Evolutionary conservation across 1,140 invertebrate genomes (phyloP).

Genomic region (Diabrotica virgifera): DNA sequence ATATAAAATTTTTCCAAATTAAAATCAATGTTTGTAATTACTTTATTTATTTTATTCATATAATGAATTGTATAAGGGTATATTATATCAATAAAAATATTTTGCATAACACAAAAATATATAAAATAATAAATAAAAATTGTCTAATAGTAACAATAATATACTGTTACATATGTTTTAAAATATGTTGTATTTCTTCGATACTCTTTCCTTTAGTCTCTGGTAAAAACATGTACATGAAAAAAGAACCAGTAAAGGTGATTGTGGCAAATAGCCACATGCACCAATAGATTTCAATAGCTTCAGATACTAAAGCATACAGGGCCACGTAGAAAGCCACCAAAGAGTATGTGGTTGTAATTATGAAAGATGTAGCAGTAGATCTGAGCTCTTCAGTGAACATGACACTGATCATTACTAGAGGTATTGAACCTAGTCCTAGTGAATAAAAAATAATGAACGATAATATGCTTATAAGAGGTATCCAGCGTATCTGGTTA

Average conservation of each 20-base stretch:
- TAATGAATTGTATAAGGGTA: no score
- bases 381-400: slow-evolving; percentile 74
- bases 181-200: slow-evolving; percentile 49
- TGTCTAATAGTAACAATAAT: no score
- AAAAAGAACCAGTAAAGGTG: slow-evolving; percentile 44
- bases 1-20: no score
- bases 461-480: slow-evolving; percentile 31
- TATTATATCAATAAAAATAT: no score
- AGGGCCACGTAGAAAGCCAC: slow-evolving; percentile 75
- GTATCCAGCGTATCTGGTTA: slow-evolving; percentile 35
- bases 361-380: slow-evolving; percentile 63
- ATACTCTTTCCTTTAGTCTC: slow-evolving; percentile 81
- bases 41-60: no score
- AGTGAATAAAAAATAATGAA: slow-evolving; percentile 40
- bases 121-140: no score
- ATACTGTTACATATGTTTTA: slow-evolving; percentile 31
- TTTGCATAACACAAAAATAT: no score
- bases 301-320: slow-evolving; percentile 59
- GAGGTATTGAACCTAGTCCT: slow-evolving; percentile 78
- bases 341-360: slow-evolving; percentile 72
- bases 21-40: no score
- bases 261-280: slow-evolving; percentile 78
- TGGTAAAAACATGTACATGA: slow-evolving; percentile 63
- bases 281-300: slow-evolving; percentile 63
- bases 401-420: slow-evolving; percentile 80